phyloP scores from a whole-genome alignment of 2,797 vertebrate genomes.

The Rhynchonycteris naso region DNA sequence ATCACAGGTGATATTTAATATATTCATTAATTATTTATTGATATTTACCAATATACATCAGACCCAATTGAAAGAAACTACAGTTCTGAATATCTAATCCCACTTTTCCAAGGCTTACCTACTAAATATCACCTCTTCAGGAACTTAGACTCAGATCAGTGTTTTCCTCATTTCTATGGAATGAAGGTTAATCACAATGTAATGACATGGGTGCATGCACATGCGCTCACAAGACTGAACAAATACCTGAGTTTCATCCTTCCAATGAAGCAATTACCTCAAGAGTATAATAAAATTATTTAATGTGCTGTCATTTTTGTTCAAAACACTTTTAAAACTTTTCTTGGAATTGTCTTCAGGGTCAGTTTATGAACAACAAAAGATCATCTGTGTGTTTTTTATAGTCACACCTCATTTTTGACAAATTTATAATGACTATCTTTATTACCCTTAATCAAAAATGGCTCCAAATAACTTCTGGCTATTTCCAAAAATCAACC shows the following conservation, averaged over 20 bases:
- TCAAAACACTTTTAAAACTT: constrained; percentile 62
- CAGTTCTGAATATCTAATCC: background rate
- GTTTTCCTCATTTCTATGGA: constrained; percentile 24
- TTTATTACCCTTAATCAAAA: constrained; percentile 67
- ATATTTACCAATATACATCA: background rate
- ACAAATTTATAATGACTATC: constrained; percentile 53
- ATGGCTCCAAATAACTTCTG: constrained; percentile 50
- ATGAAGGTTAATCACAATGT: constrained; percentile 38
- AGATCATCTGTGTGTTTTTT: constrained; percentile 63
- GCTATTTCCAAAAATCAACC: constrained; percentile 44
- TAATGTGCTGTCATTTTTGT: constrained; percentile 57
- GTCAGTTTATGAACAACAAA: constrained; percentile 68
- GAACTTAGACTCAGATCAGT: background rate
- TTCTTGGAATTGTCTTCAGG: constrained; percentile 64
- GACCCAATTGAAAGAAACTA: background rate
- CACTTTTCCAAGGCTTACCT: background rate
- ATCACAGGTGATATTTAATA: background rate
- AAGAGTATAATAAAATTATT: constrained; percentile 55
- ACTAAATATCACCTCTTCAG: background rate
- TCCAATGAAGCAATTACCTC: constrained; percentile 51
- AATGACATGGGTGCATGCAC: background rate
- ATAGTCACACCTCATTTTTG: constrained; percentile 61
- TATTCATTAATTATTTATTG: background rate
- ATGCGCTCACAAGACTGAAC: background rate
- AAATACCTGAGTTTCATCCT: constrained; percentile 62